Base-by-base conservation (phyloP, 2,888 invertebrate species). In the Caenorhabditis sp. region DNA sequence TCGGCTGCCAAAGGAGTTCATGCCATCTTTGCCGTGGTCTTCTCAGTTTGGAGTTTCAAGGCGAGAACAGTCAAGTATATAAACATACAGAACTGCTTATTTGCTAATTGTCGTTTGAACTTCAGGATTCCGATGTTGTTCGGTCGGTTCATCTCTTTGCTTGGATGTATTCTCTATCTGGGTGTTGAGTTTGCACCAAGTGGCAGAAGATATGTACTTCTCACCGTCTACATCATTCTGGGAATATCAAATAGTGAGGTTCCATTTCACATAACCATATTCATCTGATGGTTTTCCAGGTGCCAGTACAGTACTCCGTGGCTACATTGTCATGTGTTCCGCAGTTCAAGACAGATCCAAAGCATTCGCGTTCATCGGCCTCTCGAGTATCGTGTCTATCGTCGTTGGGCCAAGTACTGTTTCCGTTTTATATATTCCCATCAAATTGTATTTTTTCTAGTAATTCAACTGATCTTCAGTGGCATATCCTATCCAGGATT, bases 1-100 rank as follows among this genome's bases (percentile, higher is more conserved):
- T 84, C 86, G 1, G 76, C 84, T 15, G 71, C 83, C 8, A 82
- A 85, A 65, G 62, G 64, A 32, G 83, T 81, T 18, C 86, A 86
- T 58, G 86, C 86, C 0, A 40, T 86, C 1, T 83, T 83, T 37
- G 82, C 85, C 0, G 28, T 86, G 2, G 61, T 84, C n/a, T 86
- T 86, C 53, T 82, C 85, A 2, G 68, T 76, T 47, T 85, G 85
- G 86, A 70, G 79, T 24, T 83, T 82, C 32, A 78, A 65, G 47
- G 56, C 72, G n/a, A 71, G 72, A 15, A 72, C 71, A 55, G 80
- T 85, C 37, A 71, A 72, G 82, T 85, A 40, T 1, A 15, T 24
- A 1, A 9, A 53, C 18, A 11, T 18, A 40, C 18, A 5, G n/a
- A 6, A 18, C n/a, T n/a, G n/a, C n/a, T n/a, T n/a, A n/a, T n/a